Conservation (phyloP, 2,797 vertebrate species). For the Macropus fuliginosus region DNA sequence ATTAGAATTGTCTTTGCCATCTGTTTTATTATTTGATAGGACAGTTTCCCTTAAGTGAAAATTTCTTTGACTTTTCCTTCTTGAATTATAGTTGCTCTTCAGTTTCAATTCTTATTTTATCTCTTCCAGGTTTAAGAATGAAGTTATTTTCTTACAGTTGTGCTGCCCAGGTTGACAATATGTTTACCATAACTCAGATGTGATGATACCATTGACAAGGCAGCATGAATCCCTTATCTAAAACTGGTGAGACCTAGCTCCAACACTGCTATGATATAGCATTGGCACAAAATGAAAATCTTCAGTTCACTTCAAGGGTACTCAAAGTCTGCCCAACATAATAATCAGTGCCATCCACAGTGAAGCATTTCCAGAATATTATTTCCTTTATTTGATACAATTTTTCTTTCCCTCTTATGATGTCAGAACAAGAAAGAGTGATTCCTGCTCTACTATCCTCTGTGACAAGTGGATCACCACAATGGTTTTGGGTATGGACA, state of each 20-base stretch:
- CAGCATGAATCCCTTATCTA: not conserved
- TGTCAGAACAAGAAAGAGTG: not conserved
- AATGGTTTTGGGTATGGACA: not conserved
- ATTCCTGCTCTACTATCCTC: not conserved
- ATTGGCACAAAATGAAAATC: not conserved
- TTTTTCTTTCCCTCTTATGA: not conserved
- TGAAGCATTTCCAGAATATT: not conserved
- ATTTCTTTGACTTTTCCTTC: not conserved
- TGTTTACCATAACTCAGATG: not conserved
- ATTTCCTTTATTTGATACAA: not conserved
- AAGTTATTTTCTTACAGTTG: not conserved
- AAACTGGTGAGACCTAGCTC: not conserved
- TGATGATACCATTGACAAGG: not conserved
- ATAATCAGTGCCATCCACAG: not conserved
- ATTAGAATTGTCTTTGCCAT: not conserved
- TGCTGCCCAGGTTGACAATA: not conserved
- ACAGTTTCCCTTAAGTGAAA: not conserved
- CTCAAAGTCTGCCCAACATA: not conserved
- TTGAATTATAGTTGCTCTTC: not conserved
- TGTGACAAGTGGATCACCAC: not conserved
- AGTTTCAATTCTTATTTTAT: not conserved
- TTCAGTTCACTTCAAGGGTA: not conserved
- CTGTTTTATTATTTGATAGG: not conserved
- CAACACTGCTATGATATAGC: not conserved
- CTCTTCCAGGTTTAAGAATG: not conserved